Conservation (phyloP, 1,140 invertebrate genomes). For the Drosophila equinoxialis region DNA sequence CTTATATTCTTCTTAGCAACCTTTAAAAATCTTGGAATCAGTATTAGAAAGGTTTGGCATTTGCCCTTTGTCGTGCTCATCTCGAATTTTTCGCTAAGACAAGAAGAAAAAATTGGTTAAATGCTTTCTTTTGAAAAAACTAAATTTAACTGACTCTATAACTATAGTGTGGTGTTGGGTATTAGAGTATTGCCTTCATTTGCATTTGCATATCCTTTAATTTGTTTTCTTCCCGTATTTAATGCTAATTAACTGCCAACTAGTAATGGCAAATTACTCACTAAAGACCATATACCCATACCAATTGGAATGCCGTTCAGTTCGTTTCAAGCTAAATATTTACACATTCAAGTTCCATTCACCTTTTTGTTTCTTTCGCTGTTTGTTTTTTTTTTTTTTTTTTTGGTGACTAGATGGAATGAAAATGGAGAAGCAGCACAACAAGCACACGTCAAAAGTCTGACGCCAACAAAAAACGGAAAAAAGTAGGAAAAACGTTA, state of each 20-base stretch:
- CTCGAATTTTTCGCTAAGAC: no score
- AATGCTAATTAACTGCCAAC: constrained; percentile 42
- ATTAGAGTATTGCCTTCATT: not conserved
- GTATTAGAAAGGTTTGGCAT: no score
- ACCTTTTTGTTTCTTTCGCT: constrained; percentile 34
- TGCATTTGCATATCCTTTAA: constrained; percentile 5
- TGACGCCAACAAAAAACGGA: constrained; percentile 50
- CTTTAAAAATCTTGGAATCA: no score
- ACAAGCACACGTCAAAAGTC: constrained; percentile 60
- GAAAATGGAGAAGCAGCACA: constrained; percentile 11
- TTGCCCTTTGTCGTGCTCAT: no score
- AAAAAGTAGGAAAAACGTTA: constrained; percentile 60
- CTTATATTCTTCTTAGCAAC: no score
- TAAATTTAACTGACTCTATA: no score
- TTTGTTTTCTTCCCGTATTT: constrained; percentile 4
- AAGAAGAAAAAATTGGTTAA: no score
- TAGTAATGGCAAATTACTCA: constrained; percentile 6
- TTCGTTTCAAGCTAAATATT: constrained; percentile 42
- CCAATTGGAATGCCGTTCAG: not conserved
- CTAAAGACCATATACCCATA: not conserved
- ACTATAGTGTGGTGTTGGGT: not conserved
- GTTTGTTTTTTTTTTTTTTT: not conserved
- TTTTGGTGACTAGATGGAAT: constrained; percentile 20
- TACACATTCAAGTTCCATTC: constrained; percentile 59
- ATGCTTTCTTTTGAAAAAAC: no score